Evolutionary conservation across 1,140 invertebrate species (phyloP), one percentile per base, ranked within the genome.

Genomic region (Colletes latitarsis): DNA sequence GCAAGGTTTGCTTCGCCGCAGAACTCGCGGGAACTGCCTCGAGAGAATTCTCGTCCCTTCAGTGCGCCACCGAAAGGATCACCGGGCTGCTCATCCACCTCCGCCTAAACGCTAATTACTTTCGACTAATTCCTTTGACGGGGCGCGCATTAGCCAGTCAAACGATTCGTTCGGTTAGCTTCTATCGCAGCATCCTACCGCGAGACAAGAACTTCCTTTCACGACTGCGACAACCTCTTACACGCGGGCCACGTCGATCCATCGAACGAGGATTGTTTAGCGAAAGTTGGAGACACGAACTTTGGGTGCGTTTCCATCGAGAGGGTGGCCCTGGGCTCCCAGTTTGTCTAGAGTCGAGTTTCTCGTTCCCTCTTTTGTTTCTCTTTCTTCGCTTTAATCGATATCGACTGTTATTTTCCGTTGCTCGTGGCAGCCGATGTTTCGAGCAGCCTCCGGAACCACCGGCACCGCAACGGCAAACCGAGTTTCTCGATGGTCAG

Each of bases 21-120:
- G 14, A 80, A 66, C 71, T 74, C 77, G 69, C 77, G 58, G 5
- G 55, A 71, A 79, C 57, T 70, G 30, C 67, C n/a, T 43, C 30
- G 21, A 46, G 82, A n/a, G 49, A 69, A 78, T 68, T 67, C 52
- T 21, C 52, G 46, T 10, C n/a, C 41, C 30, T 30, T 30, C 30
- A 1, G 30, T 30, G 41, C 52, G 52, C 19, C 43, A 17, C 6
- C 60, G 60, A 78, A 78, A 72, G 69, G 49, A 63, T 72, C 77
- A 12, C 12, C 19, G 21, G 43, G 17, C 6, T 14, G 55, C 76
- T 17, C 21, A 63, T 46, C 15, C 10, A 2, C 21, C 52, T 4
- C 19, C 60, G 6, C 39, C 39, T 39, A 46, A 79, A 79, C 49
- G 60, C 41, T 79, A 79, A 79, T 79, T 73, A 58, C 60, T 73